Evolutionary conservation across 2,888 invertebrate genomes (phyloP), one percentile per base, ranked within the genome.

Genomic region (Athalia rosae): DNA sequence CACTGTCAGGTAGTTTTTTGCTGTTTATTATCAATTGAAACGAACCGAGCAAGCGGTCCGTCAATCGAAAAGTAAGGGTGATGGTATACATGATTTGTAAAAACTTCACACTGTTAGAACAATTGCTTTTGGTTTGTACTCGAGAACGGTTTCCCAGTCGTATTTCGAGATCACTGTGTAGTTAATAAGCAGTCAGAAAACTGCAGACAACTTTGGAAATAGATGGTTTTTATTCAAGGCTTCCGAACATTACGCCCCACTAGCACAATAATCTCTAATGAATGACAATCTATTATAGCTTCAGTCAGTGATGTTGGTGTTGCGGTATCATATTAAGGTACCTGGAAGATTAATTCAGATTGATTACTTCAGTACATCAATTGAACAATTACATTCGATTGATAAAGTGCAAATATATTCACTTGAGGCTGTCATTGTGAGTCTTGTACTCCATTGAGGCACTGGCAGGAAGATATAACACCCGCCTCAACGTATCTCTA

Each of bases 391-490:
- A 13, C 11, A 9, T 8, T 8, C 9, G 11, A 28, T 28, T 28
- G 28, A 28, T 28, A 28, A 28, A 53, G 67, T 62, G 5, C 8
- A 15, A 61, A 61, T 62, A 62, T 80, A 89, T 91, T 84, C 92
- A 95, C 94, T 95, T 96, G 85, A 96, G 92, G 91, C 96, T 95
- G 90, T 94, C 94, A 91, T 93, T 94, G 89, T 95, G 95, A 89
- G 93, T 93, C 91, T 96, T 97, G 93, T 99, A 99, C 92, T 99
- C 99, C 93, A 99, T 95, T 86, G 96, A 94, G 86, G 97, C 96
- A 91, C 95, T 95, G 76, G 95, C 92, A 81, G 99, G 99, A 90
- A 99, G 94, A 92, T 99, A 98, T 88, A 99, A 93, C 88, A 99
- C 95, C 90, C 99, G 94, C 85, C 97, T 95, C 86, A 99, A 92